phyloP scores from a whole-genome alignment of 2,888 invertebrate species.

The Callyntrura sp. region DNA sequence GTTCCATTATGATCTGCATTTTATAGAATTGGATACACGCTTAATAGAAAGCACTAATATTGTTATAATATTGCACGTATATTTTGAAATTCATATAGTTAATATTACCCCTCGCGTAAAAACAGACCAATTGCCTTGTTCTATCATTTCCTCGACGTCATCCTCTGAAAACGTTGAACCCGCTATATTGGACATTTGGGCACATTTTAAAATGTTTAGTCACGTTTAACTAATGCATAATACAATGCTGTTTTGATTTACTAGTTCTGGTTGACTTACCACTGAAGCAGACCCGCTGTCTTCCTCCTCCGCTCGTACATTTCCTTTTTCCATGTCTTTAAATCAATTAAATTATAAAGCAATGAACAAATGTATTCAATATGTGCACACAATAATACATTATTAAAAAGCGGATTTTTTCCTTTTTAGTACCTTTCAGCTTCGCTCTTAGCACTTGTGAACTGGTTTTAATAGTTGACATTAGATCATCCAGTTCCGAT shows the following conservation, averaged over 20 bases:
- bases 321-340: slow-evolving; percentile 85
- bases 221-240: too few species aligned
- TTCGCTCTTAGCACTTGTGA: slow-evolving; percentile 87
- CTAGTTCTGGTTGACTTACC: too few species aligned
- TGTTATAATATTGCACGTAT: neutral
- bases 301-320: slow-evolving; percentile 62
- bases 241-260: too few species aligned
- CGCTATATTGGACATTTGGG: too few species aligned
- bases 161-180: slow-evolving; percentile 99
- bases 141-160: slow-evolving; percentile 99
- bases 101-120: slow-evolving; percentile 97
- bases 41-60: neutral
- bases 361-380: neutral
- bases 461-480: slow-evolving; percentile 87
- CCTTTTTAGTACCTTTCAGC: slow-evolving; percentile 87
- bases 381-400: neutral
- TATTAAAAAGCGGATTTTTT: too few species aligned
- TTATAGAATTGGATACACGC: slow-evolving; percentile 1
- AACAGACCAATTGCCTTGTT: slow-evolving; percentile 98
- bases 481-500: slow-evolving; percentile 88
- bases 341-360: neutral
- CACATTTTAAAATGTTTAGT: too few species aligned
- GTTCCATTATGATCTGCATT: slow-evolving; percentile 98
- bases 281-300: slow-evolving; percentile 80
- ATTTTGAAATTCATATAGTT: neutral